These are phyloP conservation scores for Lepus europaeus DNA, from an alignment of 2,113 vertebrate genomes.

Conservation along the genomic window DNA sequence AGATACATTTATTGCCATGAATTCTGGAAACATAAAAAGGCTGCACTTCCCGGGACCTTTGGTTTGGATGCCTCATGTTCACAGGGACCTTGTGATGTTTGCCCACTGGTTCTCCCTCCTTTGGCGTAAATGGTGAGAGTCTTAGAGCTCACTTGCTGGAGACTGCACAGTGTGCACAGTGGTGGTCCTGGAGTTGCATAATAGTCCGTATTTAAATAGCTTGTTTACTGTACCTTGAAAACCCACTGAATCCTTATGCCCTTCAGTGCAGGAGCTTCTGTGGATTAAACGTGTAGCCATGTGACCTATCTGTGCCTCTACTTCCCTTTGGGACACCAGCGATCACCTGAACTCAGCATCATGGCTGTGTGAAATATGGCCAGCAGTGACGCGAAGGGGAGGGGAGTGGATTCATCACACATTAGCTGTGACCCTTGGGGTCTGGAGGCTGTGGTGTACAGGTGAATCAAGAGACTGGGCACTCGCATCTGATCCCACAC, in stretches of 20 bases:
- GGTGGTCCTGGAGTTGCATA: not conserved
- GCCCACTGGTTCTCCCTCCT: not conserved
- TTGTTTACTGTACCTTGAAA: not conserved
- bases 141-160: not conserved
- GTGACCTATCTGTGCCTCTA: not conserved
- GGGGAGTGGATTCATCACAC: too few relatives aligned
- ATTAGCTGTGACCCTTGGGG: too few relatives aligned
- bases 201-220: not conserved
- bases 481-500: not conserved
- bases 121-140: not conserved
- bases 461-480: not conserved
- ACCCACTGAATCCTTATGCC: not conserved
- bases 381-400: not conserved
- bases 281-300: not conserved
- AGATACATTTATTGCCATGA: too few relatives aligned
- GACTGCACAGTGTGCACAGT: too few relatives aligned
- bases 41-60: not conserved
- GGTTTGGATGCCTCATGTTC: not conserved
- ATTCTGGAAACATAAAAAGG: not conserved
- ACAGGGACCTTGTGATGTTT: not conserved
- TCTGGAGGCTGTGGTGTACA: not conserved
- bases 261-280: not conserved
- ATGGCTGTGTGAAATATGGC: too few relatives aligned
- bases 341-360: not conserved
- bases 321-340: not conserved